Evolutionary conservation across 2,797 vertebrate genomes (phyloP), one percentile per base, ranked within the genome.

Genomic region (Crocodylus rhombifer): DNA sequence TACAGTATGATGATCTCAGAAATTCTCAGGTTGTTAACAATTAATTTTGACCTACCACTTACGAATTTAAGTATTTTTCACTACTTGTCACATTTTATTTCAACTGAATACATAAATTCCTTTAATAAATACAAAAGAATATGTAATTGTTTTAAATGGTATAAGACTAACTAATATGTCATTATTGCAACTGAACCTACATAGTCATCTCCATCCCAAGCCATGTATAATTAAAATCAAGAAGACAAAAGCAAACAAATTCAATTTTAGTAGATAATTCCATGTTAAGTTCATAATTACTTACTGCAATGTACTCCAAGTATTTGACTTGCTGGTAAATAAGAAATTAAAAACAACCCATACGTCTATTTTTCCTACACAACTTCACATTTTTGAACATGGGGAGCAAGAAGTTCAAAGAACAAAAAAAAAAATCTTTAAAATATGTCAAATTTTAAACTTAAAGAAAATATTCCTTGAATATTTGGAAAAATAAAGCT

Each of bases 21-120:
- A 82, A 18, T 71, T 57, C 57, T 5, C 3, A 58, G 58, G 25
- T 57, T 14, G 15, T 7, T 60, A 28, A 16, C 11, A 16, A 69
- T 36, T 33, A 91, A 77, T 74, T 57, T 60, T 10, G 23, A 62
- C 0, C 57, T 25, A 73, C 63, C 14, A 79, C 60, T 61, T 71
- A 90, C 67, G 42, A 82, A 80, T 3, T 69, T 36, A 69, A 82
- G 89, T 75, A 91, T 87, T 42, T 56, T 17, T 65, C 18, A 58
- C 58, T 60, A 57, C 71, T 42, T 57, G 82, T 78, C 91, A 85
- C 62, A 91, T 93, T 95, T 93, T 75, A 57, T 85, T 93, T 75
- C 76, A 92, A 20, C 84, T 94, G 76, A 97, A 94, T 94, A 86
- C 88, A 89, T 56, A 17, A 80, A 80, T 91, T 96, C 96, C 87